Percentiles rank a stretch among this genome's conserved stretches.
Evolutionary conservation across 2,888 invertebrate species (phyloP).

Genomic region (Scaptomyza caliginosa): DNA sequence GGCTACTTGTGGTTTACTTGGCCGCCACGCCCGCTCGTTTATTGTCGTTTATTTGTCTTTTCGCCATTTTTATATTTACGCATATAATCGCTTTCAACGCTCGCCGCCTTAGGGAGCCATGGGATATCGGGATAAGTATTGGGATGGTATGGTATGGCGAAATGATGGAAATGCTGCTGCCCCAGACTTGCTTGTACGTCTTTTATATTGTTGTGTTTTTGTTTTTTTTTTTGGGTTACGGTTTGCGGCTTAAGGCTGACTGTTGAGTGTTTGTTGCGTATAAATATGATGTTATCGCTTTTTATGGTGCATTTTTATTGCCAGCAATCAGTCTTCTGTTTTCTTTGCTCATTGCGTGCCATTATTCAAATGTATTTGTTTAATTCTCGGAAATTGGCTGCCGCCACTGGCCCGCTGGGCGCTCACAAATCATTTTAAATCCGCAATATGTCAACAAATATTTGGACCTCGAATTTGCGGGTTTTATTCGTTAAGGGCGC

Average conservation of each 20-base stretch:
- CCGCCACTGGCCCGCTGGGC: slow-evolving; percentile 7
- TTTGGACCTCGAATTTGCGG: slow-evolving; percentile 45
- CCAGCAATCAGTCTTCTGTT: slow-evolving; percentile 79
- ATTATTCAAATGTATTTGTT: slow-evolving; percentile 80
- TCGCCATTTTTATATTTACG: slow-evolving; percentile 79
- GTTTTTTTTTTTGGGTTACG: slow-evolving; percentile 26
- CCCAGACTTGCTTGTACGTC: slow-evolving; percentile 38
- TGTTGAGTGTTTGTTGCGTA: slow-evolving; percentile 54
- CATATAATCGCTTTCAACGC: slow-evolving; percentile 80
- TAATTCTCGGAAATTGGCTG: slow-evolving; percentile 69
- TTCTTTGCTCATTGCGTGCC: slow-evolving; percentile 76
- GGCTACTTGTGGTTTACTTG: slow-evolving; percentile 41
- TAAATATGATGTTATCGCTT: slow-evolving; percentile 82
- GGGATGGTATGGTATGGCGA: slow-evolving; percentile 2
- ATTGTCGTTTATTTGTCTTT: slow-evolving; percentile 79
- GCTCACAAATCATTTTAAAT: slow-evolving; percentile 78
- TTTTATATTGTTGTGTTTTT: slow-evolving; percentile 40
- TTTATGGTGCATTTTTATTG: slow-evolving; percentile 81
- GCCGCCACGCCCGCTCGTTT: slow-evolving; percentile 58
- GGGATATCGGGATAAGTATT: slow-evolving; percentile 7
- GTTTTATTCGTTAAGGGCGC: slow-evolving; percentile 30
- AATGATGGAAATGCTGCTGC: slow-evolving; percentile 8
- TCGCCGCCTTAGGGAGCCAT: slow-evolving; percentile 48
- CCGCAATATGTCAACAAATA: slow-evolving; percentile 79
- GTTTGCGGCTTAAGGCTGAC: slow-evolving; percentile 43